Base-by-base conservation (phyloP, 2,797 vertebrate species). In the Pempheris klunzingeri region DNA sequence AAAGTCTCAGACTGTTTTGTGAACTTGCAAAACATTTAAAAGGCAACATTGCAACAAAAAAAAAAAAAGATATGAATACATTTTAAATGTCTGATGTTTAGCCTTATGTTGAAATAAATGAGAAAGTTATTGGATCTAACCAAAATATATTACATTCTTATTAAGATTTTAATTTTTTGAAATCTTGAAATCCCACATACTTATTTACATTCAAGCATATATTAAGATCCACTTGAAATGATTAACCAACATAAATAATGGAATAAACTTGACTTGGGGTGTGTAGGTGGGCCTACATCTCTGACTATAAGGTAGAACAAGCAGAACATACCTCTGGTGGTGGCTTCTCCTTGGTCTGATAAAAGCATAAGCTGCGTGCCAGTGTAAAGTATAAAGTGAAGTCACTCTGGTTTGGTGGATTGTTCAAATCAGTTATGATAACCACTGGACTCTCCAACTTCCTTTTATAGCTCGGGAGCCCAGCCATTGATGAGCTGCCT, bases 401-500 rank as follows among this genome's bases (percentile, higher is more conserved):
- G 77, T 74, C 67, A 47, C 50, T 74, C 64, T 72, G 62, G 50
- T 88, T 77, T 78, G 52, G 75, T 72, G 70, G 61, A 73, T 65
- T 39, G 64, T 71, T 86, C 41, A 77, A 64, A 84, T 91, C 71
- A 83, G 86, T 90, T 92, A 67, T 85, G 85, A 90, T 92, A 72
- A 90, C 84, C 60, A 28, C 75, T 73, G 80, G 80, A 74, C 80
- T 82, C 80, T 71, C 57, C 52, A 38, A 69, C 73, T 46, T 90
- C 88, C 90, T 94, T 95, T 93, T 95, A 96, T 95, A 95, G 88
- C 74, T 63, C 9, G 34, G 0, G 60, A 63, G 68, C 60, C 69
- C 82, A 62, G 71, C 90, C 87, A 92, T 94, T 92, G 93, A 95
- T 93, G 92, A 93, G 90, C 83, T 85, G 83, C 79, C 83, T 89